Percentiles rank a stretch among this genome's conserved stretches.
Evolutionary conservation across 2,797 vertebrate species (phyloP).

Genomic region (Galagoides demidoff): DNA sequence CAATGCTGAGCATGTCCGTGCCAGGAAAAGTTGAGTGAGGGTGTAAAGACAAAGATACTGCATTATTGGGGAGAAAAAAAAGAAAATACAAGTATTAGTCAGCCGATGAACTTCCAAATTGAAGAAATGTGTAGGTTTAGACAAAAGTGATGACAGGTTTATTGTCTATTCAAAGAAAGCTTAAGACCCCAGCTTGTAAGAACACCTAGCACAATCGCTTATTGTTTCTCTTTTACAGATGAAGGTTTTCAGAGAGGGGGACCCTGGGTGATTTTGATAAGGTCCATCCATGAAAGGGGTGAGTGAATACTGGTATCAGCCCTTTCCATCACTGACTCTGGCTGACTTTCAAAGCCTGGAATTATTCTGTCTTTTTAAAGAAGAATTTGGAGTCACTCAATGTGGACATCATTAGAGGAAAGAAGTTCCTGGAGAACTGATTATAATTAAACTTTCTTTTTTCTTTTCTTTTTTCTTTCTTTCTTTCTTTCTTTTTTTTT

Average conservation of each 20-base stretch:
- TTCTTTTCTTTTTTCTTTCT: neutral
- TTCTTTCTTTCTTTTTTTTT: neutral
- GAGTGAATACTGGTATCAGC: neutral
- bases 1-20: neutral
- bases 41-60: neutral
- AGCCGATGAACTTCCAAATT: neutral
- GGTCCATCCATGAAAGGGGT: neutral
- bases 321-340: neutral
- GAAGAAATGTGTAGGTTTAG: constrained; percentile 11
- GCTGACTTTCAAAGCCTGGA: constrained; percentile 24
- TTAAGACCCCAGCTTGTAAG: neutral
- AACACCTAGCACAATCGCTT: neutral
- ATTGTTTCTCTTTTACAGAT: constrained; percentile 2
- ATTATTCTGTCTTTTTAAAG: neutral
- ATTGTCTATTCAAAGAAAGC: neutral
- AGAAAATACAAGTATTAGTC: neutral
- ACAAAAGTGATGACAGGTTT: neutral
- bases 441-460: constrained; percentile 34
- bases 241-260: neutral
- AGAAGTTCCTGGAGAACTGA: neutral
- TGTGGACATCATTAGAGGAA: constrained; percentile 42
- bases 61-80: constrained; percentile 35
- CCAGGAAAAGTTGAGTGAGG: neutral
- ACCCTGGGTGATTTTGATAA: neutral
- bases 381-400: neutral